Base-by-base conservation (phyloP, 2,888 invertebrate species). In the Ametastegia equiseti region DNA sequence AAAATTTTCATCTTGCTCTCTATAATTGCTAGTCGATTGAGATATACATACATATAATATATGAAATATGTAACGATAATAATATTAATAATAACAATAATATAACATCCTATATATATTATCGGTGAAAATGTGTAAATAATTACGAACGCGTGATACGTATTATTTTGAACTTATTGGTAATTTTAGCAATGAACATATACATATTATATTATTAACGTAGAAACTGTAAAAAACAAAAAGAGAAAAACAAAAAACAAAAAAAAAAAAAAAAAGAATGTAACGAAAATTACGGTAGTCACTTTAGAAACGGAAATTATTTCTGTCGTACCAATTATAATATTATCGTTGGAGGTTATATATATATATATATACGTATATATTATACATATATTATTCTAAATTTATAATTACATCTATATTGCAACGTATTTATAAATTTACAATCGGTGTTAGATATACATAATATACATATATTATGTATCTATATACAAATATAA, bases 101-200 rank as follows among this genome's bases (percentile, higher is more conserved):
- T 50, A 39, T 45, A 23, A 63, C 6, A 33, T n/a, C n/a, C n/a
- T n/a, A n/a, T 15, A 30, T 63, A 63, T 30, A 71, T 47, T 15
- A 54, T 63, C 23, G 45, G 78, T 78, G 60, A 78, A 78, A 78
- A 78, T 78, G 60, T 78, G 78, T 78, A 78, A 78, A 78, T 78
- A 78, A 63, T 78, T 78, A 78, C 63, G 78, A 63, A 78, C 63
- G 54, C n/a, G 78, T 50, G 27, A 71, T 23, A 19, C 54, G 45
- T 54, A 60, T 78, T 39, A n/a, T 15, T 23, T 60, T 42, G 60
- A 60, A 78, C 60, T 50, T 39, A 30, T 60, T 42, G 4, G 11
- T 42, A 78, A 57, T 60, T 78, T 78, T 78, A 78, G 39, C 45
- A 42, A 42, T 42, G 75, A 75, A 54, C 71, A 54, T 50, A 54